Evolutionary conservation across 1,140 invertebrate species (phyloP), one percentile per base, ranked within the genome.

Genomic region (Neodiprion pinetum): DNA sequence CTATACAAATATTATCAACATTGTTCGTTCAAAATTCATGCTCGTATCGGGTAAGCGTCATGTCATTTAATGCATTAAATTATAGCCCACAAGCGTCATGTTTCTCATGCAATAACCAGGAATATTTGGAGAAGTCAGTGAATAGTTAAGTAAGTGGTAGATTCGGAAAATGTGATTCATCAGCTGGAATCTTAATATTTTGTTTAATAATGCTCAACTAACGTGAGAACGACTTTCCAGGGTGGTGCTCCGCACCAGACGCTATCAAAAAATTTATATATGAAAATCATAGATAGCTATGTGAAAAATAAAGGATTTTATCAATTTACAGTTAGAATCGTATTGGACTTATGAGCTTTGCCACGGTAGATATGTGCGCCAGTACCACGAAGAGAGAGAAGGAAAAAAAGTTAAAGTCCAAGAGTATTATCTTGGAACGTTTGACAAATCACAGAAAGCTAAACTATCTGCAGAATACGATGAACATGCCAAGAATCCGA

Each of bases 341-440:
- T 99, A 98, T 86, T 99, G 98, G 98, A 97, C 95, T 0, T 99
- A 99, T 89, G 97, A 99, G 88, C 90, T 99, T 10, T 99, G 98
- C 84, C 98, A 99, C 90, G 97, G 97, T 7, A 90, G 92, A 78
- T 93, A 95, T 86, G 92, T 99, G 4, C 90, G 95, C 11, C 98
- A 99, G 83, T 99, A 97, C 88, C 97, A 99, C 86, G 97, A 99
- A 87, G 96, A 97, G 81, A 91, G 96, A 77, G 97, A 98, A 87
- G 95, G 93, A 76, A 96, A 95, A 83, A 93, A 93, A 82, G 89
- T 93, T 0, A 95, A 93, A 84, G 86, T 93, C 0, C 95, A 97
- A 84, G 95, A 97, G 83, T 97, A 94, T 83, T 94, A 90, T 78
- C 87, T 98, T 5, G 96, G 96, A 1, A 91, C 91, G 75, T 95